Percentiles rank a stretch among this genome's conserved stretches.
Conservation (phyloP, 2,797 vertebrate species). For the Tachyglossus aculeatus region DNA sequence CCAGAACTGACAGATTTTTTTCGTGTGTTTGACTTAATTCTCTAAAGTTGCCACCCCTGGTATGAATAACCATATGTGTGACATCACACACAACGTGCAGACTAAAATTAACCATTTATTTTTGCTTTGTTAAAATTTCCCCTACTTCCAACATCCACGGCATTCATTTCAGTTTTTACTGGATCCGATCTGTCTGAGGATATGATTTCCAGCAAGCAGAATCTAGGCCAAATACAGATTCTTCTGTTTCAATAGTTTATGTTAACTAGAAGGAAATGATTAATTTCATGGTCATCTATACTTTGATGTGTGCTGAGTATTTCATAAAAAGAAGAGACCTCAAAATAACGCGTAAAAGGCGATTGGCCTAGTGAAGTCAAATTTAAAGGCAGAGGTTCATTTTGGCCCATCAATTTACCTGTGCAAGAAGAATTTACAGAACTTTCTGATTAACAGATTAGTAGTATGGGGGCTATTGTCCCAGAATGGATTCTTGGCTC, state of each 20-base stretch:
- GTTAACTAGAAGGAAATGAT: not conserved
- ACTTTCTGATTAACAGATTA: slow-evolving; percentile 55
- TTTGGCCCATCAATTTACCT: not conserved
- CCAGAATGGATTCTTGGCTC: slow-evolving; percentile 32
- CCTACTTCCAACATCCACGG: not conserved
- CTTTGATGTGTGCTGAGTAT: too few relatives aligned
- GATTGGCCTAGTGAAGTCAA: not conserved
- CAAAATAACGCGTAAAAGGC: not conserved
- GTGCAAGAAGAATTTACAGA: not conserved
- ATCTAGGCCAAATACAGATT: not conserved
- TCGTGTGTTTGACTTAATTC: slow-evolving; percentile 72
- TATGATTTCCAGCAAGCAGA: not conserved
- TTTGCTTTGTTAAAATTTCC: not conserved
- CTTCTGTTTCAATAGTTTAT: not conserved
- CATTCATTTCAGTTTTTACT: not conserved
- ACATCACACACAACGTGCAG: slow-evolving; percentile 66
- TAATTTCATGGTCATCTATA: not conserved
- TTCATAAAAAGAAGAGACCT: not conserved
- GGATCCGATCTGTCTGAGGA: not conserved
- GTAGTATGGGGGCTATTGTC: slow-evolving; percentile 8
- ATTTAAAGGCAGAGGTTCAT: slow-evolving; percentile 4
- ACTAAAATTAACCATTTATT: slow-evolving; percentile 16
- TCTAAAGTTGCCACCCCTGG: slow-evolving; percentile 65
- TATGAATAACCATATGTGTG: slow-evolving; percentile 73
- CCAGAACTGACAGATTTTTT: slow-evolving; percentile 80